Evolutionary conservation across 92 coral and sea anemone genomes (phyloP).

Genomic region (Meandrina meandrites): DNA sequence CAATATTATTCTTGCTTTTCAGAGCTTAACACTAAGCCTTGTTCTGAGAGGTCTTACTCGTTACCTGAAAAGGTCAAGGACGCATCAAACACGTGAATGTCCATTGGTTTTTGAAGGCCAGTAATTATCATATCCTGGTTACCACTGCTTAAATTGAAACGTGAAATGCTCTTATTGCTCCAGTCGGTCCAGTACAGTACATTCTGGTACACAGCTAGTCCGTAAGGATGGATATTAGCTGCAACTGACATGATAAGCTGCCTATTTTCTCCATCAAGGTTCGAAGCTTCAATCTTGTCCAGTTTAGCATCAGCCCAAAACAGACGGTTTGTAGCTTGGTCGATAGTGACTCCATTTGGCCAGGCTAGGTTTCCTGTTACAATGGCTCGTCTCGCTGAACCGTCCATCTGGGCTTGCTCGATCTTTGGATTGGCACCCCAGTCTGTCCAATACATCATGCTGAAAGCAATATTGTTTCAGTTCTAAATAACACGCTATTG

Average conservation of each 20-base stretch:
- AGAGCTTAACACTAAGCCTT: no score
- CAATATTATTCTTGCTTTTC: no score
- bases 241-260: constrained; percentile 30
- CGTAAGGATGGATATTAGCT: constrained; percentile 44
- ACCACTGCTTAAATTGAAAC: neutral
- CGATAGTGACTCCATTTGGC: constrained; percentile 45
- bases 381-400: constrained; percentile 43
- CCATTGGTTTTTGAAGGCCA: constrained; percentile 18
- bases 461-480: neutral
- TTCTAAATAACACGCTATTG: no score
- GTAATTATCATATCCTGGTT: neutral
- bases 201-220: constrained; percentile 1
- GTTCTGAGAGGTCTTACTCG: no score
- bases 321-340: constrained; percentile 46
- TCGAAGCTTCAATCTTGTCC: constrained; percentile 55
- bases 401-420: constrained; percentile 48
- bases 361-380: constrained; percentile 32
- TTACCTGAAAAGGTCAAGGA: neutral
- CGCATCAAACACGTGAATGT: constrained; percentile 16
- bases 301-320: constrained; percentile 61
- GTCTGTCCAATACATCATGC: constrained; percentile 53
- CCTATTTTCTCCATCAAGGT: neutral
- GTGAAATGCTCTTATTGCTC: constrained; percentile 1
- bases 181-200: constrained; percentile 44
- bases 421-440: constrained; percentile 48